Evolutionary conservation across 2,888 invertebrate genomes (phyloP), one percentile per base, ranked within the genome.

Genomic region (Clusia tigrina): DNA sequence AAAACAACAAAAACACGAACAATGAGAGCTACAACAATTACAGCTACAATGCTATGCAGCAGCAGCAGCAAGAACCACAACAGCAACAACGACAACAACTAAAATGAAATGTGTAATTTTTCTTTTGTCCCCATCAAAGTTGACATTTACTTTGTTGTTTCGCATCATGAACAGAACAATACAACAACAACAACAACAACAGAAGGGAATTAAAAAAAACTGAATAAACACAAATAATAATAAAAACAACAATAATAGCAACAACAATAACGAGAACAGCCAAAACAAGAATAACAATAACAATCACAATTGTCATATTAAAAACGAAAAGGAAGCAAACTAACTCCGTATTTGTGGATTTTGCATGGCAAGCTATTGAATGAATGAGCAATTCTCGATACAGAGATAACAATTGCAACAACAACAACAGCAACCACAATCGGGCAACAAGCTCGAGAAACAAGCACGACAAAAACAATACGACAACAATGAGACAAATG

Each of bases 81-180:
- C 6, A 32, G 6, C 6, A 32, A 32, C 32, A 12, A 32, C 12
- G 12, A 32, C 6, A 32, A 12, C 32, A 6, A 32, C 32, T 9
- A 32, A 9, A 32, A 32, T 32, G 32, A 32, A 32, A 12, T 12
- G 42, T 42, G 6, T 42, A 42, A 42, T 42, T 42, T 42, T 22
- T 18, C 22, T 48, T 48, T 48, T 48, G 20, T 48, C 2, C n/a
- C 20, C 48, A 12, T 22, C 18, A 20, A 48, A 9, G 2, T 48
- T 48, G 48, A 48, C 48, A 48, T 48, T 48, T 48, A 20, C 48
- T 48, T 48, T 48, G 48, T 48, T 12, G 22, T 48, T 22, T 9
- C 9, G 22, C 5, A 48, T 20, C 2, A 9, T 3, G 22, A 48
- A 48, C 18, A 48, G 20, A 42, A 42, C 42, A 42, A 42, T n/a